Evolutionary conservation across 2,113 vertebrate genomes (phyloP), one percentile per base, ranked within the genome.

Genomic region (Ovis canadensis): DNA sequence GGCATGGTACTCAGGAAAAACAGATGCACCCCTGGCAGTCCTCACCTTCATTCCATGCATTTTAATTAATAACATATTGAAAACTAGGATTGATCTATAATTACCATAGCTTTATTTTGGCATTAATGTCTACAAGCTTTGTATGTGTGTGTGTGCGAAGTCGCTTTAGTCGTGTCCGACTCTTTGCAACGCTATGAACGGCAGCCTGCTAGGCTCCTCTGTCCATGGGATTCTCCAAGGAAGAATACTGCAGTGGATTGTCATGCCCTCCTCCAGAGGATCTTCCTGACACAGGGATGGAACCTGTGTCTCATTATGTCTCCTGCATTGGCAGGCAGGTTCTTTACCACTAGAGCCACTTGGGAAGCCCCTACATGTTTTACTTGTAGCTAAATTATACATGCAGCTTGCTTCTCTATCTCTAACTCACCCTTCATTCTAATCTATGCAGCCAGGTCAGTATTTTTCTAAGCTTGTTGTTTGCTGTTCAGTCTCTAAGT

Each of bases 61-160:
- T 84, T 91, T 45, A 88, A 89, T 33, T 93, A 74, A 91, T 86
- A 88, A 86, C 43, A 86, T 67, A 40, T 3, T 55, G 43, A 95
- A 82, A 62, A 60, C 23, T 50, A 62, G 12, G 43, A 48, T 25
- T 78, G 25, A 54, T 74, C 17, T 45, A 50, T 81, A 94, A 85
- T 88, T 90, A 43, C 43, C 55, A 40, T 40, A 67, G 31, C 14
- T 27, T 54, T 55, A 84, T 87, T 86, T 21, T 17, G 5, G 14
- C 50, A 96, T 25, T n/a, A 57, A 1, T 15, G 33, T 48, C 21
- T 80, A 45, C 40, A 50, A 21, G 14, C 17, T 67, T 31, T 74
- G 21, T 5, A 4, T 36, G 64, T 64, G 62, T 40, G n/a, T 71
- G 67, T 71, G 10, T 25, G 36, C 21, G 40, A 74, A 74, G 36